Evolutionary conservation across 2,888 invertebrate genomes (phyloP).

Genomic region (Ellobium chinense): DNA sequence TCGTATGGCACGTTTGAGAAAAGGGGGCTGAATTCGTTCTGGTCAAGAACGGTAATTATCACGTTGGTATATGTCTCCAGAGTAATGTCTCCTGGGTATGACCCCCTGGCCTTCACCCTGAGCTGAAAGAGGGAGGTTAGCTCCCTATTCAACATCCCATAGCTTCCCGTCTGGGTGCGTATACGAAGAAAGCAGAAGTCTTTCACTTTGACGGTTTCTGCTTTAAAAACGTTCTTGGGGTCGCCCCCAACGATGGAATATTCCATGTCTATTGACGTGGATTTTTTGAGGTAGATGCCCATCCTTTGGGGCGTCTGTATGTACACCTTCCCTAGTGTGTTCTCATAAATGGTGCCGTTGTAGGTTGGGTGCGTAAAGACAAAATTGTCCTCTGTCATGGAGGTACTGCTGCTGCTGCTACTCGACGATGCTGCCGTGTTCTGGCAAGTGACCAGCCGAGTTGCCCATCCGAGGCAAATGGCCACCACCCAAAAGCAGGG

Average conservation of each 20-base stretch:
- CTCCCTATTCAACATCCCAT: conserved; percentile 95
- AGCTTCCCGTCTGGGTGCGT: conserved; percentile 91
- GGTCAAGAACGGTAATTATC: conserved; percentile 78
- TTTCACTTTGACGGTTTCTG: conserved; percentile 92
- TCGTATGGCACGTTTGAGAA: conserved; percentile 95
- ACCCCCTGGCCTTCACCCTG: conserved; percentile 85
- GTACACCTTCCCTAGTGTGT: conserved; percentile 87
- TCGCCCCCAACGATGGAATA: conserved; percentile 94
- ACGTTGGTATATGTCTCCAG: conserved; percentile 80
- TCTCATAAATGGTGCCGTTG: conserved; percentile 75
- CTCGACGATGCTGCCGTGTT: neutral
- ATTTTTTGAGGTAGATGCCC: conserved; percentile 85
- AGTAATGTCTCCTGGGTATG: conserved; percentile 80
- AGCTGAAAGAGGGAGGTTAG: conserved; percentile 90
- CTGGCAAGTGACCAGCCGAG: neutral
- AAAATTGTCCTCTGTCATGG: conserved; percentile 26
- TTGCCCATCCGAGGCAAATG: conserved; percentile 1
- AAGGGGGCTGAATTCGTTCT: conserved; percentile 91
- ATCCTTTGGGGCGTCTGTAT: conserved; percentile 85
- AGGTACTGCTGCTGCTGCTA: neutral
- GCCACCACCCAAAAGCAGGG: conserved; percentile 21
- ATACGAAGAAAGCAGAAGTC: conserved; percentile 96
- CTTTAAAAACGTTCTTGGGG: conserved; percentile 92
- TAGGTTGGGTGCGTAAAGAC: conserved; percentile 71
- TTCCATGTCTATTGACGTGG: conserved; percentile 81